A percentile compares a stretch with the other conserved stretches of the same genome.
phyloP scores from a whole-genome alignment of 2,888 invertebrate species.

The Chrysolina haemoptera region DNA sequence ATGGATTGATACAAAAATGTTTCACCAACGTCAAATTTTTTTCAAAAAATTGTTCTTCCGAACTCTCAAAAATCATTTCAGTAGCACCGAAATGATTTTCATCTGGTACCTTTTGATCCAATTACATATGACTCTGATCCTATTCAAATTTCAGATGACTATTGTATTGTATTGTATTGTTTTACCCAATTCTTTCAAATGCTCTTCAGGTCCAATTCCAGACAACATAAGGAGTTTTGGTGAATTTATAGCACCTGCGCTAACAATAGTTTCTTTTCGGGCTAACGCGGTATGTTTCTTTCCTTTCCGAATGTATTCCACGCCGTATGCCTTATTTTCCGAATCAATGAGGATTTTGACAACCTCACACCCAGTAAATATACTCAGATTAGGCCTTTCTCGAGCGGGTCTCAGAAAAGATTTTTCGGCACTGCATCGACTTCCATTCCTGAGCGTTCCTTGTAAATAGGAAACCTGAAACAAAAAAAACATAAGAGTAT shows the following conservation, averaged over 20 bases:
- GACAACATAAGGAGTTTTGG: constrained; percentile 93
- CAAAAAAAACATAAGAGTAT: no score
- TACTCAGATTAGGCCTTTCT: constrained; percentile 77
- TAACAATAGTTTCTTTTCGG: constrained; percentile 85
- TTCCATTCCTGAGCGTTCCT: constrained; percentile 74
- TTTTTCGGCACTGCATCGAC: constrained; percentile 78
- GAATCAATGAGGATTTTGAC: constrained; percentile 80
- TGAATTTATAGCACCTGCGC: constrained; percentile 89
- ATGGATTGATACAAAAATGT: no score
- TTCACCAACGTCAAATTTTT: no score
- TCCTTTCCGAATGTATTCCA: constrained; percentile 75
- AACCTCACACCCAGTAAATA: constrained; percentile 75
- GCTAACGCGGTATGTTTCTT: constrained; percentile 71
- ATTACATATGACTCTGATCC: no score
- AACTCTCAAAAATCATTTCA: no score
- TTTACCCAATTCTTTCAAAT: constrained; percentile 72
- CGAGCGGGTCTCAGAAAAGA: constrained; percentile 76
- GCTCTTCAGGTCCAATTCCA: constrained; percentile 75
- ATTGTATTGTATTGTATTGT: background rate
- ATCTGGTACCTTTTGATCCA: no score
- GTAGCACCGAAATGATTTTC: no score
- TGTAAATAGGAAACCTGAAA: constrained; percentile 72
- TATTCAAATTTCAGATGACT: no score
- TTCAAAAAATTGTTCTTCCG: no score
- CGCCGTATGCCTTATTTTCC: constrained; percentile 77